Base-by-base conservation (phyloP, 2,888 invertebrate species). In the Nomada hirtipes region DNA sequence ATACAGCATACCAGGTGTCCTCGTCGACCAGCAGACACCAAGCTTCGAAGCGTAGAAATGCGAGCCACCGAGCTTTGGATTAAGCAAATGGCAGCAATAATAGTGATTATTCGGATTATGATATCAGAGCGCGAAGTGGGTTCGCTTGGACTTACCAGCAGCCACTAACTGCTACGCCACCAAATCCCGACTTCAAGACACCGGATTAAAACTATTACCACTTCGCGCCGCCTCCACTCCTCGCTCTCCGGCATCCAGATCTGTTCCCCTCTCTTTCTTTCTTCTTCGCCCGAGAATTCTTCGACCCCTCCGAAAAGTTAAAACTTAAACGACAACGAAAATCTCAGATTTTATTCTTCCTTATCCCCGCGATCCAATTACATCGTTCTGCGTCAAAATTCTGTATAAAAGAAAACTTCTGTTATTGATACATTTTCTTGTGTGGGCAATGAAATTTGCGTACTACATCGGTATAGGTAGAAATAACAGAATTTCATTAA, bases 81-180 rank as follows among this genome's bases (percentile, higher is more conserved):
- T 94, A 94, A 92, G 91, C 91, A 93, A 94, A 94, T 93, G 92
- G 92, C 90, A 91, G 93, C 93, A 93, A 93, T 94, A 93, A 93
- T 92, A 92, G 93, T 92, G 93, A 94, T 94, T 94, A 94, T 93
- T 94, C 92, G 94, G 94, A 93, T 94, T 94, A 94, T 94, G 93
- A 94, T 93, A 93, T 93, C 93, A 94, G 93, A 89, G 91, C 91
- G 93, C 91, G 91, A 92, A 93, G 92, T 92, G 90, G 92, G 90
- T 92, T 92, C 92, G 91, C 91, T 83, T 88, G 87, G 91, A 89
- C 91, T 91, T 90, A 89, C 89, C 87, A 86, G 88, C 87, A 89
- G 89, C 91, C 90, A 88, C 90, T 92, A 93, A 93, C 93, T 92
- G 92, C 92, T 90, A 88, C 89, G 85, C 89, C 90, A 85, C 92